Base-by-base conservation (phyloP, 2,888 invertebrate genomes). In the Pseudococcus longispinus region DNA sequence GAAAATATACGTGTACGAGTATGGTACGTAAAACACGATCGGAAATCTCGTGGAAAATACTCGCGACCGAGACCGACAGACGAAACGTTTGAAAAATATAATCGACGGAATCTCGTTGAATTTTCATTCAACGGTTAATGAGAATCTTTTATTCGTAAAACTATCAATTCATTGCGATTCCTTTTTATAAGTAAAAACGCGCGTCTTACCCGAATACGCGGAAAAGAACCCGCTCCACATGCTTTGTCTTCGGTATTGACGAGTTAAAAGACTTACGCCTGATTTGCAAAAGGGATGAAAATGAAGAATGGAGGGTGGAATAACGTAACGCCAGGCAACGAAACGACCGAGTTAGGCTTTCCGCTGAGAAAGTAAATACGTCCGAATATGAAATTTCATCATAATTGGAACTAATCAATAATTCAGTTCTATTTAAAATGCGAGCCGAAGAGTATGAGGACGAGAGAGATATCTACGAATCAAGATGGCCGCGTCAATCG, bases 401-500 rank as follows among this genome's bases (percentile, higher is more conserved):
- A 77, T 86, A 86, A 86, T 86, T 86, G 86, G 86, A 86, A 86
- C 88, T 88, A 87, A 88, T 88, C 88, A 88, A 88, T 88, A 88
- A 88, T 88, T 88, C 88, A 88, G 88, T 87, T 88, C 84, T 88
- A 88, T 88, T 88, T 88, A 88, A 88, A 88, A 88, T 87, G 87
- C 86, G 86, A 86, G 74, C 80, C 74, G 84, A 84, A 86, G 87
- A 55, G 84, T 87, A 60, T 80, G 87, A 84, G 84, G 60, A 85
- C 80, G 84, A 44, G 87, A 74, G 88, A 88, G 88, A 88, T 88
- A 88, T 88, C 88, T 88, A 88, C 88, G 87, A 88, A 88, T 88
- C 88, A 88, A 88, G 88, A 88, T 88, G 88, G 88, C 88, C 88
- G 88, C 88, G 88, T 88, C 88, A 88, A 88, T 88, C 88, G 88